phyloP scores from a whole-genome alignment of 2,113 vertebrate genomes.

The Paedocypris sp. region DNA sequence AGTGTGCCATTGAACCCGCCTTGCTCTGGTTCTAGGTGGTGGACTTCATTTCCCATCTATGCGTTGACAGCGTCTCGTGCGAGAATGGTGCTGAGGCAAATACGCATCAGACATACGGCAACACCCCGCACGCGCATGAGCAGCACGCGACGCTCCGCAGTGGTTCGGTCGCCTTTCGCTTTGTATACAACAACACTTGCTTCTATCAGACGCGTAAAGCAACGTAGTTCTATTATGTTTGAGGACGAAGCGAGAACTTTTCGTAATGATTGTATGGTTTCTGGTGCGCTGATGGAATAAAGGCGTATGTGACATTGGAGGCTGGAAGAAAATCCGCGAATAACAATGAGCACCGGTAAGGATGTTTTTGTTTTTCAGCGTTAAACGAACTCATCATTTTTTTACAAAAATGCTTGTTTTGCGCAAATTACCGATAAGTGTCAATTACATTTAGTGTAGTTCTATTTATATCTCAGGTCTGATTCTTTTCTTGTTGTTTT shows the following conservation, averaged over 20 bases:
- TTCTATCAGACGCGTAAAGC: neutral
- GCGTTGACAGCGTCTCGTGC: constrained; percentile 12
- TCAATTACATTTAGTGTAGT: no score
- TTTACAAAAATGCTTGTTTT: no score
- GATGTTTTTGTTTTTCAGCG: no score
- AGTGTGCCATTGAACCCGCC: no score
- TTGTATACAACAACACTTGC: neutral
- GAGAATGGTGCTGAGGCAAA: constrained; percentile 45
- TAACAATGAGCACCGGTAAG: constrained; percentile 44
- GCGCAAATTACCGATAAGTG: no score
- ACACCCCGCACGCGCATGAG: constrained; percentile 38
- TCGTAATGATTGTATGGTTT: neutral
- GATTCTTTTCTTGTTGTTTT: no score
- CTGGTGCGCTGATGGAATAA: constrained; percentile 28
- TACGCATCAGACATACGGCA: constrained; percentile 35
- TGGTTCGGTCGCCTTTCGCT: neutral
- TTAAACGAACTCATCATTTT: no score
- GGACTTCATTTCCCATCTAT: constrained; percentile 42
- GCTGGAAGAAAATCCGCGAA: neutral
- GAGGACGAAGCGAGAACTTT: no score
- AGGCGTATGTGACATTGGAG: constrained; percentile 5
- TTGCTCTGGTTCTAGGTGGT: no score
- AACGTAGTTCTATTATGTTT: no score
- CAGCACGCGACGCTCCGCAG: neutral
- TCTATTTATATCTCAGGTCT: no score